Conservation (phyloP, 2,888 invertebrate species). For the Oligia fasciuncula region DNA sequence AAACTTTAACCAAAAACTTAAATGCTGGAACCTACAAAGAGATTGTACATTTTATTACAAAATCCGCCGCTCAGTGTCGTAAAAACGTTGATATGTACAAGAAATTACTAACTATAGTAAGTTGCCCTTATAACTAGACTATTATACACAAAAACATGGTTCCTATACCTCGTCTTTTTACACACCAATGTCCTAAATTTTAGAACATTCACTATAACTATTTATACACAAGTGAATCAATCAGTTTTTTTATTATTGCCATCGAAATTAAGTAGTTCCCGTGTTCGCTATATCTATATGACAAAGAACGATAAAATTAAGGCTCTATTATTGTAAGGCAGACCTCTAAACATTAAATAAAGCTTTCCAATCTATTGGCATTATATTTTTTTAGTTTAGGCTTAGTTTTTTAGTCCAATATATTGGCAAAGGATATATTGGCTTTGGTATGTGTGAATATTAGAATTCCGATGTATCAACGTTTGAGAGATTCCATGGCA, state of each 20-base stretch:
- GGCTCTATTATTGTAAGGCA: constrained; percentile 73
- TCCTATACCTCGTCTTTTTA: constrained; percentile 75
- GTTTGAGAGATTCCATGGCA: neutral
- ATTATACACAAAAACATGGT: constrained; percentile 79
- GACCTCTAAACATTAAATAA: constrained; percentile 73
- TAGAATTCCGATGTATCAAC: neutral
- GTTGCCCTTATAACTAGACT: constrained; percentile 74
- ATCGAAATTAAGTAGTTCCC: constrained; percentile 75
- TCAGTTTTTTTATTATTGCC: constrained; percentile 73
- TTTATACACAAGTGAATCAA: constrained; percentile 56
- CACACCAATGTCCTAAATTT: constrained; percentile 83
- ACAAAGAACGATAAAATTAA: constrained; percentile 69
- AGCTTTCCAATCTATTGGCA: constrained; percentile 78
- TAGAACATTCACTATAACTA: constrained; percentile 77
- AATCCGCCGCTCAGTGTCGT: constrained; percentile 73
- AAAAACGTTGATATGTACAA: constrained; percentile 88
- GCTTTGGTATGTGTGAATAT: constrained; percentile 45
- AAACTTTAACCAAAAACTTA: constrained; percentile 74
- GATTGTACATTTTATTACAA: constrained; percentile 82
- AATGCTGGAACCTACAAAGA: constrained; percentile 79
- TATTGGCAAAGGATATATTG: constrained; percentile 35
- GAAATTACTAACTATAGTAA: constrained; percentile 73
- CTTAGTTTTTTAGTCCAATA: constrained; percentile 59
- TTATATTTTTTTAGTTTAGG: constrained; percentile 69
- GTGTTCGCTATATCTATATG: constrained; percentile 58